Evolutionary conservation across 2,113 vertebrate species (phyloP).

Genomic region (Anguilla japonica): DNA sequence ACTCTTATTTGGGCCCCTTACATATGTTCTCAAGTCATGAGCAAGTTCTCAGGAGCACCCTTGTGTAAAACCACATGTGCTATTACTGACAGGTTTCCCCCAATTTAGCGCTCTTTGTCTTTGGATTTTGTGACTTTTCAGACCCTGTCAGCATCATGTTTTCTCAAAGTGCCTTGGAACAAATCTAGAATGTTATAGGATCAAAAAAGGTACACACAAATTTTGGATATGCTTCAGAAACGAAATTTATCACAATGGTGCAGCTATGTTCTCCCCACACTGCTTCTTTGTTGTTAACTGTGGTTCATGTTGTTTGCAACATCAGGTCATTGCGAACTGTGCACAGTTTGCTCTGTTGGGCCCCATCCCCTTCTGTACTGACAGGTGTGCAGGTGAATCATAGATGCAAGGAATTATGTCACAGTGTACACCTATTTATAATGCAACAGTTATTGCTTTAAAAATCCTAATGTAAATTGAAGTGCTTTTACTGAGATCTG

Average conservation of each 20-base stretch:
- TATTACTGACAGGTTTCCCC: neutral
- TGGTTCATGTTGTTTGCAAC: neutral
- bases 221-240: neutral
- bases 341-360: no score
- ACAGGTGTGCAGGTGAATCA: neutral
- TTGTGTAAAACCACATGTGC: neutral
- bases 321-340: no score
- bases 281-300: neutral
- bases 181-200: neutral
- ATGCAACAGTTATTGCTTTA: no score
- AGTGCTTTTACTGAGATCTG: neutral
- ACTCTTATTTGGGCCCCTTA: neutral
- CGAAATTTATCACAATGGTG: neutral
- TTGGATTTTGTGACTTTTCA: neutral
- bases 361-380: neutral
- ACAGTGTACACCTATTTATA: neutral
- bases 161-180: neutral
- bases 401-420: neutral
- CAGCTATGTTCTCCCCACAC: neutral
- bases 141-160: neutral
- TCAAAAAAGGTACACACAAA: neutral
- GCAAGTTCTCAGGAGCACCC: neutral
- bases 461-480: no score
- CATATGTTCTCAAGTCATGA: neutral
- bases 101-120: neutral